These are phyloP conservation scores for Panurus biarmicus DNA, from an alignment of 2,113 vertebrate genomes.

Conservation along the genomic window DNA sequence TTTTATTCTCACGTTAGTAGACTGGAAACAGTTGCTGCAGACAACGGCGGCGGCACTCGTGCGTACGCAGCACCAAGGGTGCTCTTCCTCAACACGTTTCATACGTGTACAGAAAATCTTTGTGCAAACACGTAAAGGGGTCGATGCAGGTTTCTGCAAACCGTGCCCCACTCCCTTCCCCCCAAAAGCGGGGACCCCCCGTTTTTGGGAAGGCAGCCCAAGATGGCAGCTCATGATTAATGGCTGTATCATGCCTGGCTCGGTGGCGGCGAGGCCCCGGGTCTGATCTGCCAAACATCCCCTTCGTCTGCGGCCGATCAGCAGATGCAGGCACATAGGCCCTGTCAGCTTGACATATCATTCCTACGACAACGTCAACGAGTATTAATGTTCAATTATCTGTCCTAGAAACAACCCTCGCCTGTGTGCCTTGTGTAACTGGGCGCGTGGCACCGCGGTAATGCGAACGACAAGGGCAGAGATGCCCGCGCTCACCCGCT, in stretches of 20 bases:
- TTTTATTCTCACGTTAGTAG: background rate
- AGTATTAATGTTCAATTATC: constrained; percentile 85
- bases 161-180: background rate
- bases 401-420: constrained; percentile 80
- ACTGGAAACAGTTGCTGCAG: background rate
- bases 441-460: constrained; percentile 31
- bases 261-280: constrained; percentile 54
- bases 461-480: constrained; percentile 70
- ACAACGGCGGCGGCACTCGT: accelerated
- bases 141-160: accelerated
- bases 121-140: accelerated
- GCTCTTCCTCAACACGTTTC: background rate
- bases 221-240: constrained; percentile 70
- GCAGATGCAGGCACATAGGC: constrained; percentile 74
- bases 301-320: constrained; percentile 68
- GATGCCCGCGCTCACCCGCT: constrained; percentile 56
- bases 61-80: background rate
- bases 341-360: constrained; percentile 83
- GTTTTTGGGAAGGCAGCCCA: constrained; percentile 36
- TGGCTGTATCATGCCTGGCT: constrained; percentile 51
- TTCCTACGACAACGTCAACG: constrained; percentile 75
- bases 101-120: accelerated
- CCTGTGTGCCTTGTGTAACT: constrained; percentile 64
- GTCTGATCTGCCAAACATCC: constrained; percentile 72
- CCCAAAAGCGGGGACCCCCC: background rate